A percentile compares a stretch with the other conserved stretches of the same genome.
Evolutionary conservation across 2,113 vertebrate species (phyloP).

Genomic region (Platysternon megacephalum): DNA sequence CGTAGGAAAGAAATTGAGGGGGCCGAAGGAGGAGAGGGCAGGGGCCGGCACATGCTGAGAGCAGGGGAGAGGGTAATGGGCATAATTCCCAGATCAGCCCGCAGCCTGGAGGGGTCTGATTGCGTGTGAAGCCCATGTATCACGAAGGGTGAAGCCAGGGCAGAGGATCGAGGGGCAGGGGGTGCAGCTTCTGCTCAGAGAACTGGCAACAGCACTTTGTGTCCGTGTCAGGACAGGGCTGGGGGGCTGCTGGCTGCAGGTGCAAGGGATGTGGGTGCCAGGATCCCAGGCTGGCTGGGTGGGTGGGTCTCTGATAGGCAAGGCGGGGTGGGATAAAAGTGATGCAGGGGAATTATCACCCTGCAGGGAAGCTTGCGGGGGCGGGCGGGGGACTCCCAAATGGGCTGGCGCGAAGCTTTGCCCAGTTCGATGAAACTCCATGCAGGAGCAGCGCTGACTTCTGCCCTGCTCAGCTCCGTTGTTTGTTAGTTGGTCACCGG

Average conservation of each 20-base stretch:
- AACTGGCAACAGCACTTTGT: neutral
- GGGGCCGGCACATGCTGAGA: neutral
- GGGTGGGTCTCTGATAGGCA: rapidly evolving
- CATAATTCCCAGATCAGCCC: neutral
- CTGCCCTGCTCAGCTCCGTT: slow-evolving; percentile 2
- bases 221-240: no score
- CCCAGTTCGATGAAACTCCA: neutral
- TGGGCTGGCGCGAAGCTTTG: rapidly evolving
- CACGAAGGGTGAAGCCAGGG: neutral
- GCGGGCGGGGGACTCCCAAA: neutral
- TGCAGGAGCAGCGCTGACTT: neutral
- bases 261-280: neutral
- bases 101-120: neutral
- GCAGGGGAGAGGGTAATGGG: neutral
- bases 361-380: neutral
- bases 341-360: neutral
- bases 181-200: neutral
- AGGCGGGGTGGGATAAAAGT: neutral
- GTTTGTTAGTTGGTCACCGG: neutral
- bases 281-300: rapidly evolving
- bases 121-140: neutral
- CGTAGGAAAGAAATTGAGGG: neutral
- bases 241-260: neutral
- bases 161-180: neutral
- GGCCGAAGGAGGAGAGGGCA: neutral